These are phyloP conservation scores for Myopa tessellatipennis DNA, from an alignment of 2,888 invertebrate genomes.

Conservation along the genomic window DNA sequence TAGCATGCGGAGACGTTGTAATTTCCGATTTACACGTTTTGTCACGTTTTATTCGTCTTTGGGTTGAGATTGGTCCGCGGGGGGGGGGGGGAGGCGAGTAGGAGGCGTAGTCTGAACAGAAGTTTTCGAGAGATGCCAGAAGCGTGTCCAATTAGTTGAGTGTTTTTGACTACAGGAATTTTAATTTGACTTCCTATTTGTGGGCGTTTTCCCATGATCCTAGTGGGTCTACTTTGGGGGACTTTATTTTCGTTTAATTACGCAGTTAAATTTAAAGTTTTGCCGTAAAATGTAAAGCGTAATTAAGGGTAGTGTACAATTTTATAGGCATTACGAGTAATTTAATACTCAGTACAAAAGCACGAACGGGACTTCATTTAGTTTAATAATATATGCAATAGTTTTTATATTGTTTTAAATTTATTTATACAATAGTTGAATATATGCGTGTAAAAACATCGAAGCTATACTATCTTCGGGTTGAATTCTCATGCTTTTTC, in stretches of 20 bases:
- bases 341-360: no score
- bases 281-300: no score
- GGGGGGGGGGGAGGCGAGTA: no score
- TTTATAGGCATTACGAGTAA: no score
- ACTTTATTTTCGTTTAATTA: neutral
- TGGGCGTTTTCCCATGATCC: neutral
- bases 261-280: neutral
- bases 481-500: no score
- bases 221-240: neutral
- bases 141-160: conserved; percentile 22
- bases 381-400: no score
- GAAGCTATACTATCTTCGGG: no score
- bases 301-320: no score
- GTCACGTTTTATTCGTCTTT: conserved; percentile 31
- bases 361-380: no score
- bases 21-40: conserved; percentile 12
- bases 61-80: neutral
- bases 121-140: neutral
- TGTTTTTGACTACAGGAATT: conserved; percentile 7
- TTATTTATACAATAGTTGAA: no score
- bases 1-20: neutral
- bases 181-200: neutral
- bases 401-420: no score
- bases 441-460: no score
- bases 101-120: neutral